Evolutionary conservation across 1,140 invertebrate genomes (phyloP), one percentile per base, ranked within the genome.

Genomic region (Diachasmimorpha longicaudata): DNA sequence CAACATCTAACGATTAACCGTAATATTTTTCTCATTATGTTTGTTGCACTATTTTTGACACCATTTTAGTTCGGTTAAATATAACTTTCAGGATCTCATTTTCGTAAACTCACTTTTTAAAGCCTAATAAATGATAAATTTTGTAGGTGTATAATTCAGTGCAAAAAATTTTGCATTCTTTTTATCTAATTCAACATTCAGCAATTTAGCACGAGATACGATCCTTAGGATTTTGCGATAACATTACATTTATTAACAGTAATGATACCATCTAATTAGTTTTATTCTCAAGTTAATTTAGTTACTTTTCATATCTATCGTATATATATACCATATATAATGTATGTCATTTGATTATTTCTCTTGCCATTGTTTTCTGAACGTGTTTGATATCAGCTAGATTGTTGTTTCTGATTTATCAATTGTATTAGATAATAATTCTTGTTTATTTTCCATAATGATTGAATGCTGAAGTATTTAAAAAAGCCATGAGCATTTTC

Each of bases 211-310:
- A 55, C 70, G 31, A 67, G 52, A 48, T 63, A 44, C 44, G 52
- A 23, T 31, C 19, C 72, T 21, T 74, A 67, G 42, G 9, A 25
- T 63, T 74, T 44, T 66, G 72, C 55, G 63, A 52, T 74, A 67
- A 72, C 70, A 58, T 72, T 72, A 72, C 70, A 72, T 55, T 72
- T 72, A 72, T 52, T 58, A 72, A 52, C 46, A 72, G 70, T 72
- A 72, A 72, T 72, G 70, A 72, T 52, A 31, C 55, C 46, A 72
- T 72, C 70, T 72, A 72, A 72, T 25, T n/a, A n/a, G 39, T 42
- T 42, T 42, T 72, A 5, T 31, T 13, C 31, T 63, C 13, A 70
- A 25, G 69, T 48, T 55, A 55, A 72, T 72, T 37, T 48, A 37
- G 13, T 52, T 52, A 52, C 31, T 72, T 48, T 71, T 19, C 48